Conservation (phyloP, 2,797 vertebrate species). For the Mareca strepera region DNA sequence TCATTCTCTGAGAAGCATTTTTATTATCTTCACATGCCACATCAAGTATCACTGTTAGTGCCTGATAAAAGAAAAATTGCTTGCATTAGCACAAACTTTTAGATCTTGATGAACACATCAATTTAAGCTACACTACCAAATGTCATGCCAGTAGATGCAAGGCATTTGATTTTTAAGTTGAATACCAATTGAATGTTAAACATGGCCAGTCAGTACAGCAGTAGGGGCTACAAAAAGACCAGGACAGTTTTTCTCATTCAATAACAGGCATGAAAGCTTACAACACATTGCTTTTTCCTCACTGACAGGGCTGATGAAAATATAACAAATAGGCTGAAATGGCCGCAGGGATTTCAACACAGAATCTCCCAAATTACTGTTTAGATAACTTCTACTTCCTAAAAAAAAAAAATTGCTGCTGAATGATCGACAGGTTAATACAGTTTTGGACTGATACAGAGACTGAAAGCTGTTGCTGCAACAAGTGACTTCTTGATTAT, state of each 20-base stretch:
- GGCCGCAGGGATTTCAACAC: conserved; percentile 57
- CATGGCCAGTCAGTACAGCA: conserved; percentile 60
- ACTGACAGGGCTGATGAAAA: conserved; percentile 69
- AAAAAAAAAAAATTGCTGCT: conserved; percentile 2
- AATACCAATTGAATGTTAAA: conserved; percentile 73
- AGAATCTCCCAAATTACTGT: conserved; percentile 52
- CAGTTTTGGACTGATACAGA: conserved; percentile 25
- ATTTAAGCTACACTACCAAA: conserved; percentile 56
- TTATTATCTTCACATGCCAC: conserved; percentile 38
- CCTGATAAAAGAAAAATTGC: conserved; percentile 59
- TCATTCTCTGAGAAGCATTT: conserved; percentile 42
- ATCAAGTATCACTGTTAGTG: conserved; percentile 48
- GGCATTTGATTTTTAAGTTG: conserved; percentile 62
- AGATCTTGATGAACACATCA: conserved; percentile 50
- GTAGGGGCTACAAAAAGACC: conserved; percentile 49
- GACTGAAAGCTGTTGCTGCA: conserved; percentile 57
- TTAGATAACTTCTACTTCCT: conserved; percentile 46
- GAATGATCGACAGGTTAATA: conserved; percentile 70
- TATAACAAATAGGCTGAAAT: conserved; percentile 66
- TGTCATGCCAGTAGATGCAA: conserved; percentile 64
- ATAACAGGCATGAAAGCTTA: conserved; percentile 58
- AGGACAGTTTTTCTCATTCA: conserved; percentile 47
- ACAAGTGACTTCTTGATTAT: conserved; percentile 65
- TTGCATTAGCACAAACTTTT: conserved; percentile 58
- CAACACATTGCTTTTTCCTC: conserved; percentile 56